These are phyloP conservation scores for Potamilus streckersoni DNA, from an alignment of 1,140 invertebrate genomes.

Conservation along the genomic window DNA sequence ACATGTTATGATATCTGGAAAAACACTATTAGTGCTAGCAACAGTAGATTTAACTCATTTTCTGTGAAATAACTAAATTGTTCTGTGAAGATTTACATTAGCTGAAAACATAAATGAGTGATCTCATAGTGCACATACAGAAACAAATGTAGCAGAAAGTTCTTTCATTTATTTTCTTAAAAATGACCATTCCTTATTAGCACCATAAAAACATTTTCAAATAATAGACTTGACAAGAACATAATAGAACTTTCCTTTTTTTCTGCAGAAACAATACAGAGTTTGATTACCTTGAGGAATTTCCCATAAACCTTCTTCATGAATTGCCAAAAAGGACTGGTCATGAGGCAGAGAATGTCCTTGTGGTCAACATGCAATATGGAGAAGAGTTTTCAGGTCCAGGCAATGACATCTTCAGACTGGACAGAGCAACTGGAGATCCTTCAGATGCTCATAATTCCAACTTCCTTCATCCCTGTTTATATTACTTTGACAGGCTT, in stretches of 20 bases:
- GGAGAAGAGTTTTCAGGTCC: conserved; percentile 69
- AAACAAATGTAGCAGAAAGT: too few species aligned
- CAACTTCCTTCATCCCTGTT: conserved; percentile 71
- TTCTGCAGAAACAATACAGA: conserved; percentile 47
- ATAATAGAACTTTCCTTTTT: not conserved
- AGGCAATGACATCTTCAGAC: conserved; percentile 70
- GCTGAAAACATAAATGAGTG: too few species aligned
- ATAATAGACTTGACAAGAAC: too few species aligned
- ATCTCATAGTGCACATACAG: too few species aligned
- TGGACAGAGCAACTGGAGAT: conserved; percentile 67
- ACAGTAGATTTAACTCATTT: too few species aligned
- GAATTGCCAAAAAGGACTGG: conserved; percentile 61
- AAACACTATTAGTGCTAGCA: too few species aligned
- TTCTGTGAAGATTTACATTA: too few species aligned
- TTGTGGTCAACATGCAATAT: conserved; percentile 69
- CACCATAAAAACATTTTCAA: too few species aligned
- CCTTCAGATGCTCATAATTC: conserved; percentile 67
- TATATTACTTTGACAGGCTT: conserved; percentile 67
- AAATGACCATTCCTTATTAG: too few species aligned
- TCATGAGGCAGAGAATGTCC: conserved; percentile 47
- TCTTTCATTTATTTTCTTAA: too few species aligned
- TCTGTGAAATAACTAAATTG: too few species aligned
- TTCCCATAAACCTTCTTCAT: conserved; percentile 66
- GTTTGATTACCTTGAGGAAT: conserved; percentile 66
- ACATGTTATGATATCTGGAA: too few species aligned